These are phyloP conservation scores for Paralinhomoeus sp. DNA, from an alignment of 2,888 invertebrate species.

Conservation along the genomic window DNA sequence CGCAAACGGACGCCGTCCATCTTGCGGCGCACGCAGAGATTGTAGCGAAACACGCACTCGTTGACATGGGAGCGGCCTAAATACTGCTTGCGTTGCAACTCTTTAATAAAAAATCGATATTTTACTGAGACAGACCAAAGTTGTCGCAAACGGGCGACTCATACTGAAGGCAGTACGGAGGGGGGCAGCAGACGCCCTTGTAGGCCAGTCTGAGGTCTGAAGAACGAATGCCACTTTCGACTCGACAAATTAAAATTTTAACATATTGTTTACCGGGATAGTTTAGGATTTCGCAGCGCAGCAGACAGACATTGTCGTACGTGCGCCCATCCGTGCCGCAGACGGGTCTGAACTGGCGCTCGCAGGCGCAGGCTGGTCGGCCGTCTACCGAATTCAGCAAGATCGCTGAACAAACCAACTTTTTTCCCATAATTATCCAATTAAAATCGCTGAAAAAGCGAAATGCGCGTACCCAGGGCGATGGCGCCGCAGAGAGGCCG, in stretches of 20 bases:
- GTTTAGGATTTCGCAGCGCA: constrained; percentile 10
- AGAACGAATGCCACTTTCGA: background rate
- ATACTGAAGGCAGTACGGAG: constrained; percentile 8
- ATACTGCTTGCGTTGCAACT: background rate
- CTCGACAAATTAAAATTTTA: too few relatives aligned
- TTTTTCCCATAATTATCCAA: too few relatives aligned
- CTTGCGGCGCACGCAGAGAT: constrained; percentile 7
- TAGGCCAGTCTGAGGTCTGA: constrained; percentile 12
- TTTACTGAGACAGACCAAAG: constrained; percentile 9
- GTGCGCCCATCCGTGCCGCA: constrained; percentile 16
- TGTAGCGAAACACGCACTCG: constrained; percentile 8
- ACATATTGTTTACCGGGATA: constrained; percentile 1
- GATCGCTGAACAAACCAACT: too few relatives aligned
- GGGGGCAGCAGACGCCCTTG: constrained; percentile 16
- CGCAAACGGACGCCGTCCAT: constrained; percentile 1
- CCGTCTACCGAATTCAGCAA: too few relatives aligned
- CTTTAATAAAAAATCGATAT: background rate
- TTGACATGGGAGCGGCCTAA: constrained; percentile 10
- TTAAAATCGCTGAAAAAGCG: too few relatives aligned
- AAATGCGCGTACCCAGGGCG: too few relatives aligned
- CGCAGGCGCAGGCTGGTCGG: constrained; percentile 15
- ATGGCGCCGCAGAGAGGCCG: too few relatives aligned
- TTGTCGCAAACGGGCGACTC: constrained; percentile 15
- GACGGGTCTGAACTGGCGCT: constrained; percentile 12
- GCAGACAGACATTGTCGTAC: constrained; percentile 15